Percentiles rank a stretch among this genome's conserved stretches.
Conservation (phyloP, 2,113 vertebrate genomes). For the Platycercus adscitus region DNA sequence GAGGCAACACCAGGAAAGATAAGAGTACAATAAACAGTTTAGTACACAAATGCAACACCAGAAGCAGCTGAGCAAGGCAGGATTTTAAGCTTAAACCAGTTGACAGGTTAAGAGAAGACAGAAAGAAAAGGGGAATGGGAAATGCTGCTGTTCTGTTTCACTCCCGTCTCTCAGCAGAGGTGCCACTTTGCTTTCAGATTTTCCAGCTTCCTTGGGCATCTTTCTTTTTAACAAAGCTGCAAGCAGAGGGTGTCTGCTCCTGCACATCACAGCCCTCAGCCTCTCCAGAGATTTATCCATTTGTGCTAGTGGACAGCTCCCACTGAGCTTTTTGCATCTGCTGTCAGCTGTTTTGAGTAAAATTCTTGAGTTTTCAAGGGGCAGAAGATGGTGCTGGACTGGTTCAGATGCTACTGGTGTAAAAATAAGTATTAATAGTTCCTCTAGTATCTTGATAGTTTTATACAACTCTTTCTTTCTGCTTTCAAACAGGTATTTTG, state of each 20-base stretch:
- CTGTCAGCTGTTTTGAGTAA: neutral
- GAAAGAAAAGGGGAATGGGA: neutral
- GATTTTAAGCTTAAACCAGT: neutral
- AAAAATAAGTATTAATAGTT: neutral
- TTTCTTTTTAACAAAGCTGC: neutral
- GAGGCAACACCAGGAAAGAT: neutral
- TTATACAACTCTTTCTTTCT: constrained; percentile 1
- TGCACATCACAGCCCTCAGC: neutral
- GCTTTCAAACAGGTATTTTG: constrained; percentile 82
- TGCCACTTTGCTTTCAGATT: neutral
- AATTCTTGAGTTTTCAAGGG: neutral
- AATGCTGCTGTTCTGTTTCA: neutral
- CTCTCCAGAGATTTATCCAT: neutral
- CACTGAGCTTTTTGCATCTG: neutral
- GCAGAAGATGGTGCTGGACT: neutral
- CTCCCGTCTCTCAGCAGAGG: neutral
- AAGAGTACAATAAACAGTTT: neutral
- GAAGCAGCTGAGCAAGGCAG: neutral
- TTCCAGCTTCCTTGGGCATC: neutral
- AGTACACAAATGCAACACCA: neutral
- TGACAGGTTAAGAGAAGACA: neutral
- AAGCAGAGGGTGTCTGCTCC: neutral
- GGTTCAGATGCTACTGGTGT: neutral
- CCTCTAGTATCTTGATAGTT: neutral
- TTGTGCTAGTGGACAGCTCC: neutral